A percentile compares a stretch with the other conserved stretches of the same genome.
Conservation (phyloP, 2,113 vertebrate genomes). For the Carassius auratus region DNA sequence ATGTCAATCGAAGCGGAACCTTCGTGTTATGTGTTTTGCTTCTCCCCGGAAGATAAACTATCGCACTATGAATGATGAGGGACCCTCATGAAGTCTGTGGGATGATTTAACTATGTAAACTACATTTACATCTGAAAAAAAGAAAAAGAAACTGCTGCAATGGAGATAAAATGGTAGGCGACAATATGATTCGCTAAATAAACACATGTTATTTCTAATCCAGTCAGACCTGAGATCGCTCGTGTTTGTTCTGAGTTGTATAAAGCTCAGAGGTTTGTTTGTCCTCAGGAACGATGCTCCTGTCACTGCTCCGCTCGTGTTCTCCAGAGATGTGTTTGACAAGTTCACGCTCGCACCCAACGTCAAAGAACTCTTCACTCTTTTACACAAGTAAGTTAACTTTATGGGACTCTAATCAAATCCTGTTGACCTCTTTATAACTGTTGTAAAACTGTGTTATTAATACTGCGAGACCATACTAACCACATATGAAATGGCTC, state of each 20-base stretch:
- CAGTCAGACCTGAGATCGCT: not conserved
- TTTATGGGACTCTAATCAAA: not conserved
- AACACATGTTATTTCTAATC: not conserved
- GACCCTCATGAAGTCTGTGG: too few relatives aligned
- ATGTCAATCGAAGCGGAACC: not conserved
- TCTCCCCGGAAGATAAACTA: not conserved
- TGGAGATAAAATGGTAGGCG: slow-evolving; percentile 72
- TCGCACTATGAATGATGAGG: not conserved
- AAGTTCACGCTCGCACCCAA: slow-evolving; percentile 84
- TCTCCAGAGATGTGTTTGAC: slow-evolving; percentile 84
- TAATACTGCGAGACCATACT: not conserved
- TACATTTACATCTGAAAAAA: too few relatives aligned
- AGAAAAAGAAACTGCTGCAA: slow-evolving; percentile 13
- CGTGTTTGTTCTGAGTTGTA: not conserved
- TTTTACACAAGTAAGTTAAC: slow-evolving; percentile 81
- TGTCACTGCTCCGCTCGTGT: slow-evolving; percentile 80
- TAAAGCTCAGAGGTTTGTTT: not conserved
- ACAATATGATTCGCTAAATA: not conserved
- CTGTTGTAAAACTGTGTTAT: not conserved
- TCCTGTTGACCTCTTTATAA: not conserved
- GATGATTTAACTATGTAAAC: not conserved
- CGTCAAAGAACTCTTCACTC: slow-evolving; percentile 81
- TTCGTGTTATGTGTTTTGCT: not conserved
- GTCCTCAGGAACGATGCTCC: slow-evolving; percentile 82
- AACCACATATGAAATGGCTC: not conserved